Conservation (phyloP, 2,113 vertebrate species). For the Hypomesus transpacificus region DNA sequence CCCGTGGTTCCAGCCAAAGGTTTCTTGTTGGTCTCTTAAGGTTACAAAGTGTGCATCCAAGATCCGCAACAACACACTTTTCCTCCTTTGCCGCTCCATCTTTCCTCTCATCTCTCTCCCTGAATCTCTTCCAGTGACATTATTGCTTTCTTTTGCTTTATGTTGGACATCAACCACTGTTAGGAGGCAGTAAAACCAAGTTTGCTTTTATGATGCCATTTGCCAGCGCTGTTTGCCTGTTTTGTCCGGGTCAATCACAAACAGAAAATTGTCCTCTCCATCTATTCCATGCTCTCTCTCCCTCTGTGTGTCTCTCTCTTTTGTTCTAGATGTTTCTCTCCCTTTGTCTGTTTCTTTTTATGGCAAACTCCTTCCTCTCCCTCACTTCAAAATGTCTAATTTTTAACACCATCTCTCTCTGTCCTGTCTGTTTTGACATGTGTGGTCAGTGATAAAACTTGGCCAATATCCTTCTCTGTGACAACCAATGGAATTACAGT, state of each 20-base stretch:
- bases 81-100: too few species aligned
- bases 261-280: constrained; percentile 19
- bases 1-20: background rate
- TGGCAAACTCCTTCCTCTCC: constrained; percentile 5
- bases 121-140: constrained; percentile 4
- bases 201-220: constrained; percentile 20
- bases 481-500: constrained; percentile 51
- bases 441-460: constrained; percentile 38
- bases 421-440: constrained; percentile 51
- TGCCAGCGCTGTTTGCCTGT: constrained; percentile 18
- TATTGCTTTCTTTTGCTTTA: constrained; percentile 27
- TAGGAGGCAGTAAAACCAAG: constrained; percentile 33
- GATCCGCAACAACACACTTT: too few species aligned
- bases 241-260: constrained; percentile 43
- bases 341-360: background rate
- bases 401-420: constrained; percentile 24
- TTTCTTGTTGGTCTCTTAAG: background rate
- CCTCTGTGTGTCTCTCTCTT: background rate
- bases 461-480: constrained; percentile 46
- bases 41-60: background rate
- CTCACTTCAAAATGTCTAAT: constrained; percentile 27
- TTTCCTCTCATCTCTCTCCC: too few species aligned
- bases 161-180: constrained; percentile 32
- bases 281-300: background rate
- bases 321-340: background rate